These are phyloP conservation scores for Junonia oenone DNA, from an alignment of 2,888 invertebrate species.

Conservation along the genomic window DNA sequence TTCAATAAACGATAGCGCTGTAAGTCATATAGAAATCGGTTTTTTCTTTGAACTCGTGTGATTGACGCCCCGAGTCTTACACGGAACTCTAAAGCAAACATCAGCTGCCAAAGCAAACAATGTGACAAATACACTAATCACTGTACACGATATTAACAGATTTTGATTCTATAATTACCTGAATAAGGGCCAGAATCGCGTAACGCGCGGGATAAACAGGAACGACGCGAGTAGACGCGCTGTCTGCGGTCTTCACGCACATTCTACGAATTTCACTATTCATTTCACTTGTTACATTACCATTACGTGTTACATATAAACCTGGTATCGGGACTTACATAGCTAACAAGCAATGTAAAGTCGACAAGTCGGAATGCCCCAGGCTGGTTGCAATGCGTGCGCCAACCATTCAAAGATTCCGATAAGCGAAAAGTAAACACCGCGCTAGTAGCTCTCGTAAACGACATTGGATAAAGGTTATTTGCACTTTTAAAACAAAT, in stretches of 20 bases:
- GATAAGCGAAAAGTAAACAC: conserved; percentile 38
- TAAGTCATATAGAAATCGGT: conserved; percentile 7
- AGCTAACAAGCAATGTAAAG: conserved; percentile 28
- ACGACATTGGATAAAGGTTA: conserved; percentile 25
- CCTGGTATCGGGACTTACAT: not conserved
- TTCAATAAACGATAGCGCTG: not conserved
- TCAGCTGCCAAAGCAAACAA: conserved; percentile 29
- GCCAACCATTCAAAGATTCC: conserved; percentile 36
- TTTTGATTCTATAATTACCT: conserved; percentile 17
- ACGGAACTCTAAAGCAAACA: conserved; percentile 34
- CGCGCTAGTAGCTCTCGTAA: conserved; percentile 18
- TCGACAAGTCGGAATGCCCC: conserved; percentile 30
- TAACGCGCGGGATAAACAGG: conserved; percentile 23
- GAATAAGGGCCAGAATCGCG: conserved; percentile 27
- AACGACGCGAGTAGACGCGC: conserved; percentile 43
- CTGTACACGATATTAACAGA: conserved; percentile 9
- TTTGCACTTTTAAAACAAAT: conserved; percentile 29
- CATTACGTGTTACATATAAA: conserved; percentile 29
- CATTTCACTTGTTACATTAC: conserved; percentile 19
- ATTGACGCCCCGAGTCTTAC: conserved; percentile 31
- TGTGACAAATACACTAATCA: conserved; percentile 30
- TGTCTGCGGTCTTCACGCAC: conserved; percentile 40
- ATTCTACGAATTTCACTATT: conserved; percentile 20
- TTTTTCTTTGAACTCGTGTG: conserved; percentile 29
- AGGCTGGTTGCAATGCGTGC: conserved; percentile 21